Evolutionary conservation across 64 coral and sea anemone genomes (phyloP), one percentile per base, ranked within the genome.

Genomic region (Porites australiensis): DNA sequence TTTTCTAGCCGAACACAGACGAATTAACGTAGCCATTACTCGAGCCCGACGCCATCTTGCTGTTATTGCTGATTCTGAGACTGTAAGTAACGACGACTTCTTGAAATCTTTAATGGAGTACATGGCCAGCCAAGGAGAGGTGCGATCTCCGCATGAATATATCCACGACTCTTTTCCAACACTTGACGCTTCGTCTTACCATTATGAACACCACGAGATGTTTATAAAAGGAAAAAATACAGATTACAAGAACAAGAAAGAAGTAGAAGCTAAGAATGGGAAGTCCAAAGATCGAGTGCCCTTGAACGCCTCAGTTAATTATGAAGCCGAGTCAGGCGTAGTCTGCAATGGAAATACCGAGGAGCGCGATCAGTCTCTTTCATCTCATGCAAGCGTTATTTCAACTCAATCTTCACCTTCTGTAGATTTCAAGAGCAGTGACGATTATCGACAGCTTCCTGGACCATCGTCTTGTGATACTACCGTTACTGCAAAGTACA

Each of bases 11-110:
- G 98, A 99, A 82, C 88, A 99, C 53, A 75, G 98, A 75, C 74
- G 98, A 81, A 92, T 94, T 19, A 99, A 99, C 79, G 98, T 99
- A 2, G 98, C 98, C 0, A 93, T 99, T 8, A 99, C 98, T 15
- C 94, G 98, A 62, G 94, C 98, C 6, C 88, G 98, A 13, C 88
- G 98, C 14, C 98, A 99, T 72, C 77, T 99, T 16, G 83, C 98
- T 14, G 79, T 99, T 23, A 74, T 99, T 4, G 95, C 77, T 72
- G 98, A 99, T 91, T 99, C 98, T 14, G 94, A 88, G 14, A 99
- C 98, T 13, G 94, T 99, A 27, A 83, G 82, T 8, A 77, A 91
- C 21, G 81, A 99, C 71, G 55, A 54, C 46, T 99, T 99, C 50
- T 78, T 99, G 8, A 74, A 82, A 48, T 96, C 98, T 54, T 77